These are phyloP conservation scores for Pygoscelis antarcticus DNA, from an alignment of 2,113 vertebrate genomes.

Conservation along the genomic window DNA sequence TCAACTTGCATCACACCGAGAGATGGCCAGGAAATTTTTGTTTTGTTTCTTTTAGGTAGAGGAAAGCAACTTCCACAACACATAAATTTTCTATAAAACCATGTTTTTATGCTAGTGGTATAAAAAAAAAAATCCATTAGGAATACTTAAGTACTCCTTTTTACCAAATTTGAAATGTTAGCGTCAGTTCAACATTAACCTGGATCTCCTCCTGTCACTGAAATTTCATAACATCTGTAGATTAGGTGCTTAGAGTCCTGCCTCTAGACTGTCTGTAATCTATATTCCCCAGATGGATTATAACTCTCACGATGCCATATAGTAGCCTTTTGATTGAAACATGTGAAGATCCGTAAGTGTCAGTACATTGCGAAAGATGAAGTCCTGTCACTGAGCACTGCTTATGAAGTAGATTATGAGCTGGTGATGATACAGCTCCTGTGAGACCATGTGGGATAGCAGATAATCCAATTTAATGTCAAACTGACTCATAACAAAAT, in stretches of 20 bases:
- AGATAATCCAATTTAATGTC: constrained; percentile 52
- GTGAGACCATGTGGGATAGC: constrained; percentile 29
- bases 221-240: not conserved
- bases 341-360: not conserved
- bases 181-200: not conserved
- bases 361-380: not conserved
- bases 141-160: not conserved
- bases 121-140: not conserved
- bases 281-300: not conserved
- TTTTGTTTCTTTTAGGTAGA: not conserved
- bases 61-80: not conserved
- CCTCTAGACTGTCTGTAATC: constrained; percentile 1
- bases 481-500: constrained; percentile 32
- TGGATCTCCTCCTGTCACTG: not conserved
- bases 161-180: not conserved
- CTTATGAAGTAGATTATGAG: constrained; percentile 29
- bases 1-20: not conserved
- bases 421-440: constrained; percentile 17
- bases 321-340: not conserved
- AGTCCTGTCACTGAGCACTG: constrained; percentile 1
- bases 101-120: not conserved
- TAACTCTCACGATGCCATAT: not conserved
- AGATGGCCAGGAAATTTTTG: not conserved
- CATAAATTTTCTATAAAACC: not conserved
- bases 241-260: not conserved